Conservation (phyloP, 2,113 vertebrate species). For the Aspiorhynchus laticeps region DNA sequence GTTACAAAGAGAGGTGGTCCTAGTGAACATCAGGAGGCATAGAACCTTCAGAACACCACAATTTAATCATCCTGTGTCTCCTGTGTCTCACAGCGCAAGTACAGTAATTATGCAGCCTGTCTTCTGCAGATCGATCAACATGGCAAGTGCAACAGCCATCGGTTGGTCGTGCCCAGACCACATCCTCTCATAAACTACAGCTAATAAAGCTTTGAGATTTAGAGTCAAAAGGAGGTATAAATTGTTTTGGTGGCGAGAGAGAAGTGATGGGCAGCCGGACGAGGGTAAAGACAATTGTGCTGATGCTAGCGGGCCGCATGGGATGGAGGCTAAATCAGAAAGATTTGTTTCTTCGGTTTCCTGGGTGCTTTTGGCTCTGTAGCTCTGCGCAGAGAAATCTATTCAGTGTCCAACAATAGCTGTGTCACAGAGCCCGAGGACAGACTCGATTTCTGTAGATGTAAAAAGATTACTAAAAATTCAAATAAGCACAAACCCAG, state of each 20-base stretch:
- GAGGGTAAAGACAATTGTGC: slow-evolving; percentile 72
- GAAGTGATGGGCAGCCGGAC: slow-evolving; percentile 69
- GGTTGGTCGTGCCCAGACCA: slow-evolving; percentile 55
- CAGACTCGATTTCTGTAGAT: slow-evolving; percentile 26
- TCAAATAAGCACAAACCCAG: background rate
- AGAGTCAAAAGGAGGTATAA: slow-evolving; percentile 60
- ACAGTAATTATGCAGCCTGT: slow-evolving; percentile 61
- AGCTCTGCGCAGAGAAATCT: background rate
- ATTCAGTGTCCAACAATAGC: slow-evolving; percentile 22
- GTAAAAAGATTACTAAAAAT: slow-evolving; percentile 36
- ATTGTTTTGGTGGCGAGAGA: slow-evolving; percentile 66
- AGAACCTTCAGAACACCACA: slow-evolving; percentile 43
- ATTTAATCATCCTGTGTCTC: slow-evolving; percentile 61
- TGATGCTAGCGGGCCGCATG: slow-evolving; percentile 68
- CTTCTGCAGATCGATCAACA: slow-evolving; percentile 66
- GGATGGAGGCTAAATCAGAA: slow-evolving; percentile 71
- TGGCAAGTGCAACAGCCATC: slow-evolving; percentile 69
- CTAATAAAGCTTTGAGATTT: slow-evolving; percentile 69
- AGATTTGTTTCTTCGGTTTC: slow-evolving; percentile 67
- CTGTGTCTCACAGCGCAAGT: slow-evolving; percentile 59
- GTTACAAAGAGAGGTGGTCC: slow-evolving; percentile 30
- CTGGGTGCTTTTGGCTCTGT: slow-evolving; percentile 19
- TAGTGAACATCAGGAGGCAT: slow-evolving; percentile 30
- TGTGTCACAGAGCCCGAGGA: slow-evolving; percentile 9
- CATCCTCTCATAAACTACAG: slow-evolving; percentile 69